Percentiles rank a stretch among this genome's conserved stretches.
phyloP scores from a whole-genome alignment of 2,888 invertebrate genomes.

The Conomelus anceps region DNA sequence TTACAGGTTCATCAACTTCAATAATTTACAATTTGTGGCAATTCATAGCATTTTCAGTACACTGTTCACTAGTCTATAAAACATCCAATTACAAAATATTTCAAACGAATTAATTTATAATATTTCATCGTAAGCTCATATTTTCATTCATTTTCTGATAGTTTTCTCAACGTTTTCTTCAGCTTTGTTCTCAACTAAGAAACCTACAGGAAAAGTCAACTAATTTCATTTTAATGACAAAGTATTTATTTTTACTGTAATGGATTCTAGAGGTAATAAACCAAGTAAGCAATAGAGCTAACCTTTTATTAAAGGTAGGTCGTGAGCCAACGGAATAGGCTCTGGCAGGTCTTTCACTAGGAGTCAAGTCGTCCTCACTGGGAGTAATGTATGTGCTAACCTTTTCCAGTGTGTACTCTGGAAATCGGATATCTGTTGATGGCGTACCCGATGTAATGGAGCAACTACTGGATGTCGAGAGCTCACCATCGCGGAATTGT shows the following conservation, averaged over 20 bases:
- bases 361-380: constrained; percentile 53
- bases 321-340: constrained; percentile 82
- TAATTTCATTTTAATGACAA: too few relatives aligned
- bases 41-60: too few relatives aligned
- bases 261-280: neutral
- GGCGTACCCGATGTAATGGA: constrained; percentile 74
- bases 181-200: too few relatives aligned
- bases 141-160: too few relatives aligned
- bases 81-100: too few relatives aligned
- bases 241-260: neutral
- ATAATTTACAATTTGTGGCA: too few relatives aligned
- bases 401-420: constrained; percentile 74
- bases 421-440: constrained; percentile 68
- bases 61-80: too few relatives aligned
- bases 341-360: constrained; percentile 56
- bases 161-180: too few relatives aligned
- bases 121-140: too few relatives aligned
- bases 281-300: neutral
- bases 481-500: constrained; percentile 40
- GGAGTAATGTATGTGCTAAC: constrained; percentile 65
- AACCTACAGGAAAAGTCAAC: too few relatives aligned
- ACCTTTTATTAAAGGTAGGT: constrained; percentile 47
- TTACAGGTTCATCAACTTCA: too few relatives aligned
- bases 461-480: constrained; percentile 61
- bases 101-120: too few relatives aligned